phyloP scores from a whole-genome alignment of 2,797 vertebrate species.

The Oreochromis grahami region DNA sequence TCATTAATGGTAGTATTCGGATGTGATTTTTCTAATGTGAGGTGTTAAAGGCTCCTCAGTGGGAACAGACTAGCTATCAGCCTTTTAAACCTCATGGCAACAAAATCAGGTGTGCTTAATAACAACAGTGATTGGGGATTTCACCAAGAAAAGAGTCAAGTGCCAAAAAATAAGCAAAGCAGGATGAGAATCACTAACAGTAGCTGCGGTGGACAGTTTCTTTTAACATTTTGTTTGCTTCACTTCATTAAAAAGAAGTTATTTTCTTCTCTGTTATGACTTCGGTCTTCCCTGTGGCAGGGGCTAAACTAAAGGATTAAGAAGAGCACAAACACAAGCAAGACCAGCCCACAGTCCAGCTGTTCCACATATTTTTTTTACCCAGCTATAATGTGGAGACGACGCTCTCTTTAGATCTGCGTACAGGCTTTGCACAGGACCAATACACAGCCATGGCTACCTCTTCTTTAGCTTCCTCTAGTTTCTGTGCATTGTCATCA shows the following conservation, averaged over 20 bases:
- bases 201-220: background rate
- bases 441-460: background rate
- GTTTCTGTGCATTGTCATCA: background rate
- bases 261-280: background rate
- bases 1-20: background rate
- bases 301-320: background rate
- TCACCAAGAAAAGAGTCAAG: background rate
- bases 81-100: background rate
- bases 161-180: background rate
- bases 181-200: background rate
- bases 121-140: background rate
- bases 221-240: background rate
- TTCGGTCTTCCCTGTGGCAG: background rate
- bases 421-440: accelerated
- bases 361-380: background rate
- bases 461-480: background rate
- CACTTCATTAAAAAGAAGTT: background rate
- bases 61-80: background rate
- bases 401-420: background rate
- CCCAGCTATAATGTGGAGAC: background rate
- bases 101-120: background rate
- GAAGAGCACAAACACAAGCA: background rate
- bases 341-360: background rate
- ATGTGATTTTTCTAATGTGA: background rate
- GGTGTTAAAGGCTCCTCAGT: background rate